Percentiles rank a stretch among this genome's conserved stretches.
These are phyloP conservation scores for Hozukius guyotensis DNA, from an alignment of 2,797 vertebrate species.

Conservation along the genomic window DNA sequence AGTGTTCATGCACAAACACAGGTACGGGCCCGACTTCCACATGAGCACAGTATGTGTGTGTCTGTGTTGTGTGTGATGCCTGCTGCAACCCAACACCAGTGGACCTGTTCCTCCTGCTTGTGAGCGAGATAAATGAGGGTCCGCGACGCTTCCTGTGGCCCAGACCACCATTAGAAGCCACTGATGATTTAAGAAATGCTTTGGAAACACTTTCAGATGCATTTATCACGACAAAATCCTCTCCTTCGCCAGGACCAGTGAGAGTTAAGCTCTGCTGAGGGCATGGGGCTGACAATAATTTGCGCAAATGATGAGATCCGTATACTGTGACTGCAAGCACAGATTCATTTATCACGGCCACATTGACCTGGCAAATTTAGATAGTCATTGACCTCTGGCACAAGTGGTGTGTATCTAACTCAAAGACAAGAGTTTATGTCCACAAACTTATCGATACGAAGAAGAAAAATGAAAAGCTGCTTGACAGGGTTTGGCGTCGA, in stretches of 20 bases:
- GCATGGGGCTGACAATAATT: constrained; percentile 16
- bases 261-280: constrained; percentile 34
- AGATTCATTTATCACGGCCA: constrained; percentile 9
- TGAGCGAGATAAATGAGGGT: constrained; percentile 40
- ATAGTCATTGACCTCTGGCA: constrained; percentile 15
- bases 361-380: constrained; percentile 11
- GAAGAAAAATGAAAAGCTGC: neutral
- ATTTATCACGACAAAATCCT: constrained; percentile 51
- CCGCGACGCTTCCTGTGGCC: constrained; percentile 3
- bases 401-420: neutral
- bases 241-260: constrained; percentile 12
- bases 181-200: constrained; percentile 56
- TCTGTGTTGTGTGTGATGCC: constrained; percentile 3
- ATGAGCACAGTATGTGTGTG: neutral
- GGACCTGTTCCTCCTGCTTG: constrained; percentile 15
- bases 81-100: constrained; percentile 27
- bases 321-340: neutral
- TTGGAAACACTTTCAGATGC: constrained; percentile 57
- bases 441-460: neutral
- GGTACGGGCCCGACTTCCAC: neutral
- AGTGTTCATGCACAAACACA: neutral
- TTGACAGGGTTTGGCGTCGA: constrained; percentile 31
- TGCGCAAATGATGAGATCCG: constrained; percentile 25
- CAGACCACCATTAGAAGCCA: constrained; percentile 37
- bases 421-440: constrained; percentile 16